Percentiles rank a stretch among this genome's conserved stretches.
These are phyloP conservation scores for Coenonympha glycerion DNA, from an alignment of 2,888 invertebrate genomes.

Conservation along the genomic window DNA sequence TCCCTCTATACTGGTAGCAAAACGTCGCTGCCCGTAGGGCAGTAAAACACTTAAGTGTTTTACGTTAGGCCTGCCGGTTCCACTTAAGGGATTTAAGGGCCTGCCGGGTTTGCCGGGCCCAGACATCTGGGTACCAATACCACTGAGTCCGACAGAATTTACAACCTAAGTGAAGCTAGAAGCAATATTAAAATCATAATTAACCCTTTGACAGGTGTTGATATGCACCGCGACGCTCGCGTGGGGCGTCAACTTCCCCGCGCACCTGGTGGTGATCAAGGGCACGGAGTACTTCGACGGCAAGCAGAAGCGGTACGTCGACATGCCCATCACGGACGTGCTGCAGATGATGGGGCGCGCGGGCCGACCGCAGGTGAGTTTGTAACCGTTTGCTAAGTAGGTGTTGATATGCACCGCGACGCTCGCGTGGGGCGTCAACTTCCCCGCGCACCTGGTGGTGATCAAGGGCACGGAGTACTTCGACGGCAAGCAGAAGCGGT, in stretches of 20 bases:
- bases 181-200: no score
- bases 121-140: no score
- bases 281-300: constrained; percentile 99
- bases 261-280: constrained; percentile 98
- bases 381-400: not conserved
- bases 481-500: constrained; percentile 96
- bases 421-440: constrained; percentile 99
- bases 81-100: no score
- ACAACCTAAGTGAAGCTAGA: no score
- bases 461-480: constrained; percentile 99
- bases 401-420: constrained; percentile 97
- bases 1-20: no score
- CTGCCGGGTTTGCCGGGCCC: no score
- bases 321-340: constrained; percentile 99
- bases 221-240: constrained; percentile 98
- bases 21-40: no score
- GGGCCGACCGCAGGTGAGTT: constrained; percentile 84
- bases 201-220: no score
- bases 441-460: constrained; percentile 98
- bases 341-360: constrained; percentile 99
- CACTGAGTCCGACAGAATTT: no score
- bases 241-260: constrained; percentile 99
- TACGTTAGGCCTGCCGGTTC: no score
- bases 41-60: no score
- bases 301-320: constrained; percentile 96